Percentiles rank a stretch among this genome's conserved stretches.
Conservation (phyloP, 1,140 invertebrate genomes). For the Wasmannia auropunctata region DNA sequence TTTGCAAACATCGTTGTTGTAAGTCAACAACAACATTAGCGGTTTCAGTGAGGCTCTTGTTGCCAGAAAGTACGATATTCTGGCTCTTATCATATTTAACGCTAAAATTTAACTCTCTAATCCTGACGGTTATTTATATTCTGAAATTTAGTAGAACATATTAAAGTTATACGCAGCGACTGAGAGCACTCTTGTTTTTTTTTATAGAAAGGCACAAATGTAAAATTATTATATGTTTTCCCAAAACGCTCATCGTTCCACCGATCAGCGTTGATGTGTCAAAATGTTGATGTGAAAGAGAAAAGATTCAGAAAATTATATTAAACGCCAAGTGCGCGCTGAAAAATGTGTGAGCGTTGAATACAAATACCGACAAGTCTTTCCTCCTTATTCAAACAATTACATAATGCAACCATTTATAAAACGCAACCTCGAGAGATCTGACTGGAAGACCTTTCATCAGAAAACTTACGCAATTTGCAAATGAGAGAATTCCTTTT, state of each 20-base stretch:
- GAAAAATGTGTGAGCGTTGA: neutral
- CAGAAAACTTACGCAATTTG: slow-evolving; percentile 19
- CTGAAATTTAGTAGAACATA: neutral
- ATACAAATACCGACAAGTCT: neutral
- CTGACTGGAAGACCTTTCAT: neutral
- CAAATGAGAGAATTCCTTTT: slow-evolving; percentile 22
- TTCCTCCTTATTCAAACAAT: neutral
- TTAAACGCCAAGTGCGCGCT: neutral
- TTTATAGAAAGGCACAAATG: neutral
- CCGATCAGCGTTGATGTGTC: too few species aligned
- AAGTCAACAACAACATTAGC: slow-evolving; percentile 45
- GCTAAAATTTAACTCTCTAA: slow-evolving; percentile 10
- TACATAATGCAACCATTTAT: slow-evolving; percentile 17
- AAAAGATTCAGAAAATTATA: neutral
- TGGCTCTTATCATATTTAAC: neutral
- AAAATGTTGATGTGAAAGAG: neutral
- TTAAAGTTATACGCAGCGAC: neutral
- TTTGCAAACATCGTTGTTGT: slow-evolving; percentile 23
- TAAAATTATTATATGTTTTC: neutral
- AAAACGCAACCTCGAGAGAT: neutral
- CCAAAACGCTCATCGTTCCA: neutral
- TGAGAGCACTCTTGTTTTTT: neutral
- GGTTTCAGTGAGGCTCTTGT: slow-evolving; percentile 17
- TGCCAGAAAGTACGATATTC: slow-evolving; percentile 4
- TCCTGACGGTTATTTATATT: neutral